These are phyloP conservation scores for Anorthoa munda DNA, from an alignment of 2,888 invertebrate species.

Conservation along the genomic window DNA sequence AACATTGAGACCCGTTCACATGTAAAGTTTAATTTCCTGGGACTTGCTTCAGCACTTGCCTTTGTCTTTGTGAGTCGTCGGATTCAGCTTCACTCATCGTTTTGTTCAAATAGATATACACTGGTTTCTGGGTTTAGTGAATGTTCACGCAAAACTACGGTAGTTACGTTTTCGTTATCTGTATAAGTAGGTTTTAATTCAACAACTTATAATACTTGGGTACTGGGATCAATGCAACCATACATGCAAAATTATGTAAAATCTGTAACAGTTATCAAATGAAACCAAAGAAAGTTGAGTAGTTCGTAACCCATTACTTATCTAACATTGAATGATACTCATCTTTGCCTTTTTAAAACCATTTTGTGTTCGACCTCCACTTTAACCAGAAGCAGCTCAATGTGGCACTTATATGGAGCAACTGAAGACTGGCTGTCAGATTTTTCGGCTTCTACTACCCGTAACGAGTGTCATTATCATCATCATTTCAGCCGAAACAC, in stretches of 20 bases:
- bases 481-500: too few species aligned
- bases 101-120: constrained; percentile 34
- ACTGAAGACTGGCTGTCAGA: too few species aligned
- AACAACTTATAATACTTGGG: not conserved
- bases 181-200: not conserved
- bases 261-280: not conserved
- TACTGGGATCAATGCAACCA: not conserved
- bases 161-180: not conserved
- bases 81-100: constrained; percentile 60
- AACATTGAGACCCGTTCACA: constrained; percentile 68
- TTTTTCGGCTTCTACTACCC: too few species aligned
- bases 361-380: too few species aligned
- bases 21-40: constrained; percentile 81
- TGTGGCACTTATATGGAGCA: too few species aligned
- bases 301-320: not conserved
- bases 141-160: not conserved
- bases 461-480: too few species aligned
- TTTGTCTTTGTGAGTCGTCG: constrained; percentile 75
- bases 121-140: constrained; percentile 17
- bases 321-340: not conserved
- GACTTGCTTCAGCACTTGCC: constrained; percentile 66
- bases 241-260: not conserved
- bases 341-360: too few species aligned
- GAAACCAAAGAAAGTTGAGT: not conserved
- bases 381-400: too few species aligned